Base-by-base conservation (phyloP, 2,113 vertebrate species). In the Axis porcinus region DNA sequence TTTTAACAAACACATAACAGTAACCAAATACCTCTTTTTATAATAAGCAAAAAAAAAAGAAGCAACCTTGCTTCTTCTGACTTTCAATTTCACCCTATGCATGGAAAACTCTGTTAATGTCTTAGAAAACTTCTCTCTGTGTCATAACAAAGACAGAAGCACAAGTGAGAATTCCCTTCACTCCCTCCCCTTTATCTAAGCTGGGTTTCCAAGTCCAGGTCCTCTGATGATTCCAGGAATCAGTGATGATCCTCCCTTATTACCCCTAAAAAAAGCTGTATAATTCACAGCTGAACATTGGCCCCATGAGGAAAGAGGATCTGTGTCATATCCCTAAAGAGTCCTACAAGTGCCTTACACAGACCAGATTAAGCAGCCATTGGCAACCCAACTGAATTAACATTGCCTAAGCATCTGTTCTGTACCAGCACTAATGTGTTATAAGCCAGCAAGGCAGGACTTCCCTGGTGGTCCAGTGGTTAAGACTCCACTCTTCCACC, bases 1-100 rank as follows among this genome's bases (percentile, higher is more conserved):
- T 89, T 91, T 97, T 85, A 57, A 97, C 54, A 33, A 96, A 76
- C 25, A 95, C 23, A 43, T 64, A 70, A 84, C 79, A n/a, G 62
- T 45, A 96, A 93, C 11, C 52, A 92, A 95, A 57, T 57, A 57
- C 14, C 9, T 93, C 62, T n/a, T 97, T 90, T 55, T 87, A 16
- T 40, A 97, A 78, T 67, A 90, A 36, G 58, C 15, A 28, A 90
- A 88, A 83, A n/a, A 91, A n/a, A 91, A 92, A 82, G 5, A 27
- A 86, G 23, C 6, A 62, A n/a, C 6, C 79, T 52, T 86, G 13
- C 79, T 70, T 93, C 60, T 93, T 95, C 57, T 93, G 14, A 84
- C 14, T 96, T 90, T 93, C 43, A 27, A 21, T 84, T 95, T 95
- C 92, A 90, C 19, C 30, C 45, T 62, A n/a, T 23, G 16, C 23